Base-by-base conservation (phyloP, 1,140 invertebrate genomes). In the Pseudomyrmex gracilis region DNA sequence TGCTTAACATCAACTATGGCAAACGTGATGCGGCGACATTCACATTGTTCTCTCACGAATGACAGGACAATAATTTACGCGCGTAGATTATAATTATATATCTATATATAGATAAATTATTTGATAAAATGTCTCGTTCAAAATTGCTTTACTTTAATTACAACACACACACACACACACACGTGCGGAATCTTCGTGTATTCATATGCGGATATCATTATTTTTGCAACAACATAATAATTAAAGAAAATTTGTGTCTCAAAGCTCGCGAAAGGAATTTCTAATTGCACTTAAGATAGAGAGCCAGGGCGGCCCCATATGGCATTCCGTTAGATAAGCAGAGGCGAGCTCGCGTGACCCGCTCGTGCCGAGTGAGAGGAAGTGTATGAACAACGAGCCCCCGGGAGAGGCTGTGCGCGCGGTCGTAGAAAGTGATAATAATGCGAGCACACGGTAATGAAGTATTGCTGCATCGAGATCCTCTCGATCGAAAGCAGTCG, bases 321-420 rank as follows among this genome's bases (percentile, higher is more conserved):
- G 24, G 63, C 34, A 20, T 57, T 57, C 63, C 66, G 43, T 80
- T 71, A 80, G 53, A 68, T 80, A 58, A 78, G 53, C 55, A 8
- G 76, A 58, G 57, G 53, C 24, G 76, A 80, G 83, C 66, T 84
- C 76, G 83, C 83, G 83, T 84, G 83, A 84, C 66, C 74, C 74
- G 67, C 64, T 76, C 73, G 82, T 78, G 73, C 63, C 82, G 73
- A 82, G 78, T 64, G 78, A 82, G 68, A 82, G 78, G 78, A 82
- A 73, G 74, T 61, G 57, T 64, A 82, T 55, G 78, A 74, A 74
- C 58, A 73, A 82, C 78, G 78, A 63, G 70, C 53, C 43, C 2
- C 34, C 43, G 15, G 60, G 47, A 57, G 51, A 47, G 34, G 51
- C 51, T 78, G 76, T 47, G 64, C 13, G 64, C 43, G 64, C 13